Evolutionary conservation across 2,888 invertebrate species (phyloP), one percentile per base, ranked within the genome.

Genomic region (Aphidius colemani): DNA sequence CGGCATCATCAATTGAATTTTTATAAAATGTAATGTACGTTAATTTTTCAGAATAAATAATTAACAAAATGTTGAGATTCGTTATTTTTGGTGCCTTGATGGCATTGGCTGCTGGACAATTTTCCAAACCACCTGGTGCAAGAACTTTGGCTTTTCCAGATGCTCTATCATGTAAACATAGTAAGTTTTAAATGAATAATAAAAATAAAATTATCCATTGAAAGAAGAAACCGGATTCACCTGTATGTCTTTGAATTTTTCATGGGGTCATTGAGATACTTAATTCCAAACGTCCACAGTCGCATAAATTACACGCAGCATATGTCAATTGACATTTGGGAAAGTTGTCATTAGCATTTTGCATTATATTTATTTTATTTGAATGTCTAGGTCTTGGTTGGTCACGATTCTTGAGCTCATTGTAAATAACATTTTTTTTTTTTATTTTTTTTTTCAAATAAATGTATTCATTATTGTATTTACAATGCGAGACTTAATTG

Each of bases 131-230:
- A 61, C 89, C 90, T 76, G 92, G 92, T 43, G 0, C 13, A 18
- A 87, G 93, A 70, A 88, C 91, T 76, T 82, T 94, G 74, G 93
- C 93, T 80, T 88, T 92, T 9, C 94, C 94, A 5, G 87, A 90
- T 66, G 91, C 93, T 11, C 85, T 87, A 30, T 85, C 89, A 53
- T 93, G 93, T 75, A 89, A 91, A 11, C 89, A 92, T 81, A 87
- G 93, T 91, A 85, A 91, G 78, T 75, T 45, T 2, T 45, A 11
- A 48, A 46, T 6, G 10, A 7, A 48, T 13, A 48, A 7, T 48
- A 30, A 45, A n/a, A 40, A 18, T 18, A 7, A 7, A 30, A 11
- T 48, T 6, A 7, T 7, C 40, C 40, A 7, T 41, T 48, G 30
- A 48, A 53, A 50, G 44, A 61, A 18, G 1, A 18, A 59, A 49